Evolutionary conservation across 2,888 invertebrate species (phyloP), one percentile per base, ranked within the genome.

Genomic region (Acanthosepion pharaonis): DNA sequence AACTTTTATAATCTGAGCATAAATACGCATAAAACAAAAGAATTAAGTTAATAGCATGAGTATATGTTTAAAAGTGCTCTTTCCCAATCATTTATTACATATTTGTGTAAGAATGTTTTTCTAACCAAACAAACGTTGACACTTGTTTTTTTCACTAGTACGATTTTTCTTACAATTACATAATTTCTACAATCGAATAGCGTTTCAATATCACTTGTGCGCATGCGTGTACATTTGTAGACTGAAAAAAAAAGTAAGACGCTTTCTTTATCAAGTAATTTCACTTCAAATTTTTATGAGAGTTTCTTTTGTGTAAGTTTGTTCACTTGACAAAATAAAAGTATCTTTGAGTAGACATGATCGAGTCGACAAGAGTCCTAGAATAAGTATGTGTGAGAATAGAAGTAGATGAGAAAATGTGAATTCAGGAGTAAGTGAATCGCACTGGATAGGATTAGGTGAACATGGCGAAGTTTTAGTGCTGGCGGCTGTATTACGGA

Each of bases 261-360:
- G n/a, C n/a, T 78, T 78, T 78, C 78, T 78, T 78, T 78, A 78
- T 78, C 78, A 78, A 78, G 28, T 78, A 28, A 78, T 78, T 78
- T 78, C 78, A 78, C 78, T 78, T 8, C 28, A 78, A 78, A n/a
- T 78, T 78, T 78, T 78, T n/a, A 78, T 78, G 78, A 78, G 78
- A 78, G 78, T 78, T 78, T 78, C 28, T 78, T 28, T 1, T 78
- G 78, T 78, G 78, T 78, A 78, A 78, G 78, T 78, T 78, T 78
- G 78, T 78, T 78, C 78, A 78, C 78, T 78, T 78, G n/a, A 78
- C 78, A 78, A 78, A 78, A 78, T 78, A n/a, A n/a, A 78, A 78
- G 78, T 6, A 78, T 78, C n/a, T 28, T n/a, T 78, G n/a, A 78
- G n/a, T 20, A 59, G 59, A 59, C 59, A 59, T 78, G 78, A 78